Evolutionary conservation across 2,797 vertebrate genomes (phyloP), one percentile per base, ranked within the genome.

Genomic region (Mormyrus proboscirostris): DNA sequence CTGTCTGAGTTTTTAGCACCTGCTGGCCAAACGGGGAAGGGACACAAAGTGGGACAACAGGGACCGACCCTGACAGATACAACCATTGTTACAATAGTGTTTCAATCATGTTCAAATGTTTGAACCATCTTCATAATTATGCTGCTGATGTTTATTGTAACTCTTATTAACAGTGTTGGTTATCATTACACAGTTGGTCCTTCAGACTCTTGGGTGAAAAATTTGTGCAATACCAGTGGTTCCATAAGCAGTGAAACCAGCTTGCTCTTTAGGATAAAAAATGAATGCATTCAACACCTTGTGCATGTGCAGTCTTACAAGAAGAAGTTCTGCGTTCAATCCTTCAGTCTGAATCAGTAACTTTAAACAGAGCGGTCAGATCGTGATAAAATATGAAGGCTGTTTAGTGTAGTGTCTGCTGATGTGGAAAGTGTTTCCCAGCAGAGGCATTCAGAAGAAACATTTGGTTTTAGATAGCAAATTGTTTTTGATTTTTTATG

Each of bases 401-500:
- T 47, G 41, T 59, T 89, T 85, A 49, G 38, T 22, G 44, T n/a
- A 22, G 41, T 44, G 53, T 44, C 22, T 49, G 83, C 38, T 84
- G 57, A 84, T 89, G 88, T 85, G 88, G 76, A 83, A 82, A 84
- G 29, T 16, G 29, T 49, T 76, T 59, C 38, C 83, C 19, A 65
- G 55, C 57, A 59, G 79, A 16, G 47, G 44, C 41, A 16, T 47
- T 84, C 88, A 79, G 19, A 41, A 79, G 73, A 79, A 79, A n/a
- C 73, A 44, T 79, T 89, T 84, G 33, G 12, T 62, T 89, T 50
- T 49, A 25, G n/a, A 62, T 47, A 59, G 41, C 53, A 65, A 84
- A 89, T 65, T 84, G 55, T 14, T 57, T 89, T 79, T 33, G 14
- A 53, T 51, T 62, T 62, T 82, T 57, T 84, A 50, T 89, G 88